Evolutionary conservation across 2,888 invertebrate genomes (phyloP).

Genomic region (Tridacna gigas): DNA sequence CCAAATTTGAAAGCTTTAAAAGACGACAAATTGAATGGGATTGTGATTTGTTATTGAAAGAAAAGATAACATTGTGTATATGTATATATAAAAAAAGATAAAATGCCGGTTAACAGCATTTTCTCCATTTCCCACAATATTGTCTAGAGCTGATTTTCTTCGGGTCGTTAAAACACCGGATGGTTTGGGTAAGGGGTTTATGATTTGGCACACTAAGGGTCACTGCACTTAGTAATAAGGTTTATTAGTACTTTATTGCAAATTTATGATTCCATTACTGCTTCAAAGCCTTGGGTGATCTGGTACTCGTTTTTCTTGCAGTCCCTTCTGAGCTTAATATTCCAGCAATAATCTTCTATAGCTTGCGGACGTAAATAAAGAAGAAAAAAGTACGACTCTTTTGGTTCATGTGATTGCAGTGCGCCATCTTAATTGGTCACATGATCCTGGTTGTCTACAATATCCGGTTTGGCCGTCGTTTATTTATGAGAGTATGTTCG

Average conservation of each 20-base stretch:
- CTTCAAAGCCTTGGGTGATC: neutral
- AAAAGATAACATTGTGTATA: too few relatives aligned
- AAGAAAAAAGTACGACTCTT: too few relatives aligned
- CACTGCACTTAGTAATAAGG: conserved; percentile 2
- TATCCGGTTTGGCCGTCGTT: neutral
- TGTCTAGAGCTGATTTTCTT: too few relatives aligned
- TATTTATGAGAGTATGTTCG: neutral
- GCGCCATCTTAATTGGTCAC: neutral
- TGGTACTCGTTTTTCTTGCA: neutral
- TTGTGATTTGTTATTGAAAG: too few relatives aligned
- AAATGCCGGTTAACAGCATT: too few relatives aligned
- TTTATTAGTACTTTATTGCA: conserved; percentile 24
- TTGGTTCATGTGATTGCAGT: neutral
- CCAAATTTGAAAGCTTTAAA: too few relatives aligned
- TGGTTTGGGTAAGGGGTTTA: too few relatives aligned
- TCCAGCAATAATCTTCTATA: neutral
- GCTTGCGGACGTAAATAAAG: neutral
- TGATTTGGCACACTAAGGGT: neutral
- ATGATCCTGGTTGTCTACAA: neutral
- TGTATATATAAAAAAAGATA: too few relatives aligned
- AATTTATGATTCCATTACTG: conserved; percentile 20
- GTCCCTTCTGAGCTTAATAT: neutral
- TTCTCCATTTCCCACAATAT: too few relatives aligned
- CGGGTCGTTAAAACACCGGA: too few relatives aligned
- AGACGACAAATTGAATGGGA: too few relatives aligned